Percentiles rank a stretch among this genome's conserved stretches.
Conservation (phyloP, 2,113 vertebrate genomes). For the Chaetorhynchus papuensis region DNA sequence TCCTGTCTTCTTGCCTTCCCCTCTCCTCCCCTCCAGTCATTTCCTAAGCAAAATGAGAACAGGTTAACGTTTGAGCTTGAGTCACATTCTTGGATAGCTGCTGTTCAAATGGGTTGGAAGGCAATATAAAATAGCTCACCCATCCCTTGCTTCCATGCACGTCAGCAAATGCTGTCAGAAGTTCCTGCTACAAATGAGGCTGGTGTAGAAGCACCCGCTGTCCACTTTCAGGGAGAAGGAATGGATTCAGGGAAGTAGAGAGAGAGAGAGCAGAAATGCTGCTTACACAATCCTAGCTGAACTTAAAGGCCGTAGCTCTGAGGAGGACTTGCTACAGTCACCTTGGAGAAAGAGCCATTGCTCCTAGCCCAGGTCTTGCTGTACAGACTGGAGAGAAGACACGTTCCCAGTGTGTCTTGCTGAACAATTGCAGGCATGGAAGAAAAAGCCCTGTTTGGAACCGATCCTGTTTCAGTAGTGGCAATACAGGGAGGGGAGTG, state of each 20-base stretch:
- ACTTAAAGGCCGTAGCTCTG: background rate
- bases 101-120: slow-evolving; percentile 13
- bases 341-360: background rate
- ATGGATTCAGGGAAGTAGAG: background rate
- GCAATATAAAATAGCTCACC: slow-evolving; percentile 55
- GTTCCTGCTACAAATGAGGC: background rate
- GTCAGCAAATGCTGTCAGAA: slow-evolving; percentile 23
- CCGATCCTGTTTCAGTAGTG: background rate
- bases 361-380: background rate
- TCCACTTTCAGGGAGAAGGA: background rate
- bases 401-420: background rate
- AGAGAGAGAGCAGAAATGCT: background rate
- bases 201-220: background rate
- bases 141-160: slow-evolving; percentile 43
- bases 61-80: background rate
- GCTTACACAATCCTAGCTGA: background rate
- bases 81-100: background rate
- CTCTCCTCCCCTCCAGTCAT: background rate
- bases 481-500: background rate
- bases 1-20: background rate
- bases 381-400: background rate
- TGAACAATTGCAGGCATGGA: background rate
- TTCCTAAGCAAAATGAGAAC: background rate
- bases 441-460: background rate
- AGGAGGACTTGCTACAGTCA: background rate